Evolutionary conservation across 2,888 invertebrate genomes (phyloP).

Genomic region (Fabriciana adippe): DNA sequence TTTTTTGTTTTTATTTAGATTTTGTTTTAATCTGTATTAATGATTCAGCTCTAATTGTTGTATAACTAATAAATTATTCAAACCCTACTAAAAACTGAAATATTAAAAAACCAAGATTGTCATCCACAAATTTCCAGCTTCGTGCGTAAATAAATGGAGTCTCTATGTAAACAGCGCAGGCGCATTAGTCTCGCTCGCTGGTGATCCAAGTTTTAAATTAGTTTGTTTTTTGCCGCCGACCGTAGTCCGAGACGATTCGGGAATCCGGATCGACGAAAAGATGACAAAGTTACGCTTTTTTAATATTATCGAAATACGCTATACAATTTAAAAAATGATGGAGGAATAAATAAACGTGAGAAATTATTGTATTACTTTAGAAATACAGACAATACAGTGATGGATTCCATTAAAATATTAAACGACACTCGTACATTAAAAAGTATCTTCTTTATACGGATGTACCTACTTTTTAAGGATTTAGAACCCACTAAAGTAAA

Average conservation of each 20-base stretch:
- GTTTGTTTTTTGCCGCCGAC: constrained; percentile 73
- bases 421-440: no score
- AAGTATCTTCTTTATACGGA: no score
- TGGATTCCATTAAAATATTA: no score
- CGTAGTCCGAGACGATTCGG: constrained; percentile 42
- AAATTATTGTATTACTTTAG: neutral
- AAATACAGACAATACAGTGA: no score
- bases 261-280: constrained; percentile 50
- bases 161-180: constrained; percentile 71
- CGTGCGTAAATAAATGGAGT: constrained; percentile 75
- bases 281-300: constrained; percentile 15
- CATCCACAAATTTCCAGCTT: constrained; percentile 55
- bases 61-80: no score
- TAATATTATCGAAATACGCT: neutral
- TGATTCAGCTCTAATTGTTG: no score
- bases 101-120: constrained; percentile 21
- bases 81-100: no score
- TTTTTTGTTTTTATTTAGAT: no score
- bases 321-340: neutral
- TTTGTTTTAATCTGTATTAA: no score
- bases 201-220: constrained; percentile 74
- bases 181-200: constrained; percentile 63
- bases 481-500: no score
- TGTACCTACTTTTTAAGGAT: no score
- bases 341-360: neutral